Evolutionary conservation across 2,113 vertebrate genomes (phyloP).

Genomic region (Dasyurus viverrinus): DNA sequence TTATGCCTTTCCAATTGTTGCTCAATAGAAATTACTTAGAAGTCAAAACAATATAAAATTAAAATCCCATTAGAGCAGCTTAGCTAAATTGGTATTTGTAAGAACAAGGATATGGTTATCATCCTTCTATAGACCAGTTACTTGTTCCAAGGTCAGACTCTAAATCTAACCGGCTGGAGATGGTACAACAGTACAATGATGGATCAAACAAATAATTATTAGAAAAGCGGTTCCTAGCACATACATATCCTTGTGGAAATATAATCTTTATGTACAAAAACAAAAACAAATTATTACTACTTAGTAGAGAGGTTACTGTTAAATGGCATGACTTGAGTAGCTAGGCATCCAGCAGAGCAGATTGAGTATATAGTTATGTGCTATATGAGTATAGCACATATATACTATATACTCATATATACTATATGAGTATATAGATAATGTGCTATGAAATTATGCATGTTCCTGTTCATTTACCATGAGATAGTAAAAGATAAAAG

Average conservation of each 20-base stretch:
- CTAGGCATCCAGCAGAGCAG: constrained; percentile 10
- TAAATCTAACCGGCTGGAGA: background rate
- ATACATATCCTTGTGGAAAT: background rate
- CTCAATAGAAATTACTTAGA: constrained; percentile 31
- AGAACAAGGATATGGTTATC: background rate
- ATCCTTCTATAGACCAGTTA: background rate
- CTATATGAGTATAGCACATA: too few relatives aligned
- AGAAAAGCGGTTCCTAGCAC: background rate
- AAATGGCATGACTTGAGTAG: background rate
- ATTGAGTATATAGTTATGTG: background rate
- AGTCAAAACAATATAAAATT: background rate
- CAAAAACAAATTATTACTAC: too few relatives aligned
- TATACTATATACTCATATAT: too few relatives aligned
- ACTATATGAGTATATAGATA: background rate
- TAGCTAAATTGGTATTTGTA: background rate
- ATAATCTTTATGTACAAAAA: background rate
- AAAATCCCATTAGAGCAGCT: background rate
- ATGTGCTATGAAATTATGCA: background rate
- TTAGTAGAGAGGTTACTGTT: background rate
- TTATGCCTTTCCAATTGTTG: background rate
- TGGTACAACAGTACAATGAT: background rate
- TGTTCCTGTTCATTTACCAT: constrained; percentile 6
- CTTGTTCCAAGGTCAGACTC: background rate
- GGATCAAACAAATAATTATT: background rate
- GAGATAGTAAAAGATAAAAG: background rate